These are phyloP conservation scores for Lysiphlebus fabarum DNA, from an alignment of 1,140 invertebrate genomes.

Conservation along the genomic window DNA sequence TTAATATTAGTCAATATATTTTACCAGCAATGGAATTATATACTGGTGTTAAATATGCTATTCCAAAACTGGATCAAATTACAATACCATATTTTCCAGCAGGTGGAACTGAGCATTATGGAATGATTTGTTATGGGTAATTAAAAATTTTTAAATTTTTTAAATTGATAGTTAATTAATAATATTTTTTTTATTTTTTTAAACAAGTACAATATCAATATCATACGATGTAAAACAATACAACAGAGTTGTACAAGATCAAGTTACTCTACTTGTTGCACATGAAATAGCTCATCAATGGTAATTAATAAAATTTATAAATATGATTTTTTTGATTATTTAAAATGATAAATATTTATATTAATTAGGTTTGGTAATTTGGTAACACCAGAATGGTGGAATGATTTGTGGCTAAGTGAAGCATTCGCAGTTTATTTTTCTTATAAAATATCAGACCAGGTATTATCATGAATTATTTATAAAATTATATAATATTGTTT, in stretches of 20 bases:
- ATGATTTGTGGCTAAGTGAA: conserved; percentile 70
- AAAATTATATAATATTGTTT: neutral
- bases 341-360: too few species aligned
- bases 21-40: conserved; percentile 20
- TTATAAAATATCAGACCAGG: conserved; percentile 41
- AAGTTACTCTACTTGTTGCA: conserved; percentile 43
- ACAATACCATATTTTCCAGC: conserved; percentile 14
- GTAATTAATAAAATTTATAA: conserved; percentile 53
- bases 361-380: conserved; percentile 59
- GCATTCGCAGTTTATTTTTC: conserved; percentile 64
- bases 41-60: conserved; percentile 20
- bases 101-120: conserved; percentile 23
- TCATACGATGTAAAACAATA: conserved; percentile 49
- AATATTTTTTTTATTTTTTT: neutral
- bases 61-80: conserved; percentile 25
- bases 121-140: conserved; percentile 59
- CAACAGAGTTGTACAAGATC: conserved; percentile 48
- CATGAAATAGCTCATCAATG: conserved; percentile 58
- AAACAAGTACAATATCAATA: conserved; percentile 84
- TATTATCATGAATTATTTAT: too few species aligned
- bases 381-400: conserved; percentile 65
- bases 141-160: conserved; percentile 23
- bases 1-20: conserved; percentile 15
- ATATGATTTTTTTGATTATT: too few species aligned
- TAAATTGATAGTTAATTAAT: neutral